Percentiles rank a stretch among this genome's conserved stretches.
Conservation (phyloP, 1,140 invertebrate species). For the Achroia grisella region DNA sequence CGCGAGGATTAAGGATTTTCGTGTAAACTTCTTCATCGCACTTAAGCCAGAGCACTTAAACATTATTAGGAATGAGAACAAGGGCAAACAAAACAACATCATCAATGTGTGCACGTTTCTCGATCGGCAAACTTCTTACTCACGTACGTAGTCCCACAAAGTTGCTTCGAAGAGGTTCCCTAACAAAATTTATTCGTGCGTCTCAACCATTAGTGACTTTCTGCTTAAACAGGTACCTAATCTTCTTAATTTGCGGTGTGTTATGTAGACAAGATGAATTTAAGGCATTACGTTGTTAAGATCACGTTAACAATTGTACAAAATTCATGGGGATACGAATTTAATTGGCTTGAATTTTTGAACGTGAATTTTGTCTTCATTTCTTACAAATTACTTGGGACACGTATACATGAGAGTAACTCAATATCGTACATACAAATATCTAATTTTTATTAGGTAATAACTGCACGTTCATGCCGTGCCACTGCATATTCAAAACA, state of each 20-base stretch:
- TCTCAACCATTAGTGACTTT: slow-evolving; percentile 25
- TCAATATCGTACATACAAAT: too few species aligned
- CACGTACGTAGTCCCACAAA: slow-evolving; percentile 26
- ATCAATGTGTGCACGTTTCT: slow-evolving; percentile 17
- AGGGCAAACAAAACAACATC: slow-evolving; percentile 18
- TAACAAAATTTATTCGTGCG: slow-evolving; percentile 28
- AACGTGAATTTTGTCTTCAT: too few species aligned
- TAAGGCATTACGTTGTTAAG: too few species aligned
- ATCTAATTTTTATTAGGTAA: too few species aligned
- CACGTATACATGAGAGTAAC: too few species aligned
- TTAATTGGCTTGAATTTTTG: too few species aligned
- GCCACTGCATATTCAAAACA: too few species aligned
- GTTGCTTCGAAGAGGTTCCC: slow-evolving; percentile 9
- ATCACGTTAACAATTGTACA: too few species aligned
- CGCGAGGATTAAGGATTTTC: neutral
- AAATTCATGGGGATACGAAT: too few species aligned
- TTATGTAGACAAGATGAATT: too few species aligned
- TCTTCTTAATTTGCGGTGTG: slow-evolving; percentile 13
- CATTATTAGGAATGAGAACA: slow-evolving; percentile 1
- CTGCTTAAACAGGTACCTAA: slow-evolving; percentile 10
- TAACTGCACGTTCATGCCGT: too few species aligned
- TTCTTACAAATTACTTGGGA: too few species aligned
- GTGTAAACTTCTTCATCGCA: neutral
- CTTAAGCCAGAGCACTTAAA: neutral
- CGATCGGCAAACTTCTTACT: slow-evolving; percentile 29